A percentile compares a stretch with the other conserved stretches of the same genome.
Conservation (phyloP, 2,113 vertebrate species). For the Plestiodon gilberti region DNA sequence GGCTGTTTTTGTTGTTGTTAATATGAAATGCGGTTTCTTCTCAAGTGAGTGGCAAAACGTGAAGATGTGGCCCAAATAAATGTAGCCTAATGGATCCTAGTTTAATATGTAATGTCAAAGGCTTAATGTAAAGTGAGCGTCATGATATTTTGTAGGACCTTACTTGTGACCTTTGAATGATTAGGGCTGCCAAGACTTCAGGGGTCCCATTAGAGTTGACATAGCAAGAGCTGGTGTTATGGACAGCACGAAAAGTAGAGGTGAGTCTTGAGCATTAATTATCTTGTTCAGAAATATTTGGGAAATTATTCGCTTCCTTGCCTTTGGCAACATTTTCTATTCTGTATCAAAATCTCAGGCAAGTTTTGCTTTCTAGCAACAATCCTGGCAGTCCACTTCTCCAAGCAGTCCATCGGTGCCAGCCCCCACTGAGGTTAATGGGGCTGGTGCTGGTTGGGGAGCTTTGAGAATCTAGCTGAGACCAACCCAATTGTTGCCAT, state of each 20-base stretch:
- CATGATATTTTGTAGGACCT: slow-evolving; percentile 11
- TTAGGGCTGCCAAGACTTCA: slow-evolving; percentile 10
- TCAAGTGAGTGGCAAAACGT: neutral
- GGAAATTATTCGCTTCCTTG: slow-evolving; percentile 20
- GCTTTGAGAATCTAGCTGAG: slow-evolving; percentile 24
- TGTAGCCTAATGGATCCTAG: slow-evolving; percentile 3
- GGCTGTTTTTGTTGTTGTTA: neutral
- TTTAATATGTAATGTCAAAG: slow-evolving; percentile 3
- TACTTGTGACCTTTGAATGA: slow-evolving; percentile 12
- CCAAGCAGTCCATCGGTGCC: neutral
- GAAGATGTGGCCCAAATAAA: neutral
- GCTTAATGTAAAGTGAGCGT: neutral
- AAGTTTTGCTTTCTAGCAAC: slow-evolving; percentile 13
- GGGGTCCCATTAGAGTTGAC: neutral
- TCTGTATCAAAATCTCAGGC: slow-evolving; percentile 14
- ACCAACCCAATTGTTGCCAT: slow-evolving; percentile 19
- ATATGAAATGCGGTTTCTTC: neutral
- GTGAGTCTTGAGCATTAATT: slow-evolving; percentile 16
- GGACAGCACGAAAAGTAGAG: neutral
- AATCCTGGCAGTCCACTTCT: neutral
- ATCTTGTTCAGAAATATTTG: slow-evolving; percentile 25
- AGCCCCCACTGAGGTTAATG: neutral
- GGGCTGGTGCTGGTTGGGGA: neutral
- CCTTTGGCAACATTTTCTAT: slow-evolving; percentile 17
- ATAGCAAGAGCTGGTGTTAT: neutral